Percentiles rank a stretch among this genome's conserved stretches.
Evolutionary conservation across 2,888 invertebrate species (phyloP).

Genomic region (Pseudoips prasinana): DNA sequence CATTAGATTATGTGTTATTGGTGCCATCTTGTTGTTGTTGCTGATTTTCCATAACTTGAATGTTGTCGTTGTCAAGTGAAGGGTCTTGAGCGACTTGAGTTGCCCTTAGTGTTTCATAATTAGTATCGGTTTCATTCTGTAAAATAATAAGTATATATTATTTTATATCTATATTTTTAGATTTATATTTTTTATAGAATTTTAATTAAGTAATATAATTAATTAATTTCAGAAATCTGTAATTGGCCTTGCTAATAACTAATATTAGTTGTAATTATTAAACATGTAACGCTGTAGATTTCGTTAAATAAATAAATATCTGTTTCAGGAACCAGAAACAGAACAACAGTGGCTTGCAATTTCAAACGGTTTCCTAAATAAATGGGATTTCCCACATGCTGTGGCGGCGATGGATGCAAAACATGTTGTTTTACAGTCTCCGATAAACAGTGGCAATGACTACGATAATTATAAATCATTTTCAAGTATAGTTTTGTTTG

Average conservation of each 20-base stretch:
- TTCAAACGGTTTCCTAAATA: constrained; percentile 3
- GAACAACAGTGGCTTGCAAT: constrained; percentile 10
- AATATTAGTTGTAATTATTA: too few relatives aligned
- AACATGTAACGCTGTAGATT: too few relatives aligned
- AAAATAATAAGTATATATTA: constrained; percentile 2
- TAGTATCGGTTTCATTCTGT: constrained; percentile 10
- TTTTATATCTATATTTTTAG: too few relatives aligned
- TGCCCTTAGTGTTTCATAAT: constrained; percentile 11
- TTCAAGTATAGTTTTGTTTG: constrained; percentile 1
- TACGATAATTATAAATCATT: constrained; percentile 16
- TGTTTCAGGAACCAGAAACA: constrained; percentile 5
- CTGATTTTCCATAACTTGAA: constrained; percentile 13
- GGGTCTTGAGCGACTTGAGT: constrained; percentile 12
- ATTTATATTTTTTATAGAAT: too few relatives aligned
- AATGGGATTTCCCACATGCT: constrained; percentile 15
- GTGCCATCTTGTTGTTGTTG: constrained; percentile 9
- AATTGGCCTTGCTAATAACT: too few relatives aligned
- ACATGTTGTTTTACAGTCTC: constrained; percentile 13
- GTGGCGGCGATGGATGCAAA: constrained; percentile 17
- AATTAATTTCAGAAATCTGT: too few relatives aligned
- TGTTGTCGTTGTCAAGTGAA: constrained; percentile 7
- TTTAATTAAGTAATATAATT: too few relatives aligned
- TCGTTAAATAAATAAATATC: too few relatives aligned
- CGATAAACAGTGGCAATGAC: constrained; percentile 14
- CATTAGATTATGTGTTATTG: constrained; percentile 11